phyloP scores from a whole-genome alignment of 2,888 invertebrate genomes.

The Elmis aenea region DNA sequence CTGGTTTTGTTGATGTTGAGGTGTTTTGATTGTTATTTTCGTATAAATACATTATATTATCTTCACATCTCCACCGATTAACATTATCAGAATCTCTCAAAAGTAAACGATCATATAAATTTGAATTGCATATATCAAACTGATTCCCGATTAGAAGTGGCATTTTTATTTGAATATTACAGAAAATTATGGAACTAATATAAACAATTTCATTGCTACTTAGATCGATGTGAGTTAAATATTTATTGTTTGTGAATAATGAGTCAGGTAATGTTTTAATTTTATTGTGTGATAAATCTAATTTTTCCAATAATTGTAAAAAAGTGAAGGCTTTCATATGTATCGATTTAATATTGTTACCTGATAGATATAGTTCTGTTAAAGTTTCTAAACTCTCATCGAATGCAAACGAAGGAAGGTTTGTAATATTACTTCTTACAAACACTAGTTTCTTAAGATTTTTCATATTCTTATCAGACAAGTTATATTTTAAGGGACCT shows the following conservation, averaged over 20 bases:
- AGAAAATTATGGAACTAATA: too few species aligned
- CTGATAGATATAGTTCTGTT: not conserved
- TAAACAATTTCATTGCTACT: too few species aligned
- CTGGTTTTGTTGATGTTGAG: too few species aligned
- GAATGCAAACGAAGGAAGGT: not conserved
- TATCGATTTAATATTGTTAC: not conserved
- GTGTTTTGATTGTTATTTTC: too few species aligned
- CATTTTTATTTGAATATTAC: too few species aligned
- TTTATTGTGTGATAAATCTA: conserved; percentile 2
- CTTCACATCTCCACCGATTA: too few species aligned
- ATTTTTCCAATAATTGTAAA: not conserved
- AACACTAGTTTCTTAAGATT: not conserved
- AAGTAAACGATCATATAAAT: too few species aligned
- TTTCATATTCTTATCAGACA: too few species aligned
- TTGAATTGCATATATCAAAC: too few species aligned
- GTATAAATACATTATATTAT: too few species aligned
- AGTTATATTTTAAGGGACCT: too few species aligned
- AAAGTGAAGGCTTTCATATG: not conserved
- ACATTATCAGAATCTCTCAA: too few species aligned
- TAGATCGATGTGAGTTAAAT: not conserved
- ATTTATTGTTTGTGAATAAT: not conserved
- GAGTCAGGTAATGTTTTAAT: not conserved
- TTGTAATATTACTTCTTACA: conserved; percentile 1
- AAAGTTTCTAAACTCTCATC: not conserved
- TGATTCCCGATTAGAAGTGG: not conserved